A percentile compares a stretch with the other conserved stretches of the same genome.
These are phyloP conservation scores for Cinclus cinclus DNA, from an alignment of 2,113 vertebrate genomes.

Conservation along the genomic window DNA sequence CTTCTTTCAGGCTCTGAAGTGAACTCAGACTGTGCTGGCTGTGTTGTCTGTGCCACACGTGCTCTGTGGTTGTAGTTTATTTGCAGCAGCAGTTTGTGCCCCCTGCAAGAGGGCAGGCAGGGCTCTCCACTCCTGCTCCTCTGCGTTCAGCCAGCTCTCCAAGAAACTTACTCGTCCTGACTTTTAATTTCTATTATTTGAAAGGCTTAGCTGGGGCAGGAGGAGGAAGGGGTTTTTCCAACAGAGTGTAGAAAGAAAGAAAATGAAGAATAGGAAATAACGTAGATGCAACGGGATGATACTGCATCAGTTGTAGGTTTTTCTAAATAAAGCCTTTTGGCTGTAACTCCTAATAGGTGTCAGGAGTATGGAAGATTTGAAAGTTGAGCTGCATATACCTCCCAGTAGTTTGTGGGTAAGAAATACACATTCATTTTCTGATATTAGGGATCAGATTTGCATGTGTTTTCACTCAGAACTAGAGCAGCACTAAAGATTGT, in stretches of 20 bases:
- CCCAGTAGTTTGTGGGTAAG: neutral
- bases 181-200: neutral
- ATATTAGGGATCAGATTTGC: neutral
- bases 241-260: neutral
- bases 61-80: neutral
- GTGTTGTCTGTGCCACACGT: neutral
- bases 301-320: fast-evolving
- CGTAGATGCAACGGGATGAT: neutral
- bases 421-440: neutral
- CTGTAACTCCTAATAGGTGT: neutral
- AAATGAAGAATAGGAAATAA: neutral
- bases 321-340: neutral
- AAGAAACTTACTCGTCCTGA: neutral
- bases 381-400: neutral
- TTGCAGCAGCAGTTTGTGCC: neutral
- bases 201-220: neutral
- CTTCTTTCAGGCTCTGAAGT: neutral
- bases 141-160: neutral
- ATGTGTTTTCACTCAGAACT: neutral
- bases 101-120: neutral
- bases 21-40: neutral
- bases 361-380: neutral
- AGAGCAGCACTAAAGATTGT: neutral
- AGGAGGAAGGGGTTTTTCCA: neutral
- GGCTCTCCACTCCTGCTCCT: neutral